Percentiles rank a stretch among this genome's conserved stretches.
Evolutionary conservation across 2,797 vertebrate species (phyloP).

Genomic region (Streptopelia turtur): DNA sequence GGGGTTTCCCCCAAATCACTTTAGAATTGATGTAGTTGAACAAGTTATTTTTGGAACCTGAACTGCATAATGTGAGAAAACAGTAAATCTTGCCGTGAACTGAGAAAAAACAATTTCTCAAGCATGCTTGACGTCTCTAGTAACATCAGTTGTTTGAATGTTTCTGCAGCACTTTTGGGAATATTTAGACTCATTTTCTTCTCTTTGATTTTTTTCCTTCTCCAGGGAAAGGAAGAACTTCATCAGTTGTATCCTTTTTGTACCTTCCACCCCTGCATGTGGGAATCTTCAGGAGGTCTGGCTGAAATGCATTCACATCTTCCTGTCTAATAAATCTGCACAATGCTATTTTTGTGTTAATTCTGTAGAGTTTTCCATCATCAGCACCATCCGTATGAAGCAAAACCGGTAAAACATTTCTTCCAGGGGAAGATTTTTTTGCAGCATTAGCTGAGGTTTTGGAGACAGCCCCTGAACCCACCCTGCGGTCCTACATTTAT

Average conservation of each 20-base stretch:
- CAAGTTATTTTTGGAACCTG: not conserved
- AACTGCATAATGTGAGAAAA: not conserved
- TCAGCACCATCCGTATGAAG: not conserved
- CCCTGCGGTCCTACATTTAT: fast-evolving
- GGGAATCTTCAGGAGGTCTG: not conserved
- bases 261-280: not conserved
- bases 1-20: not conserved
- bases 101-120: not conserved
- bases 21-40: not conserved
- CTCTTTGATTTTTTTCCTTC: slow-evolving; percentile 6
- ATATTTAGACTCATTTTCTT: not conserved
- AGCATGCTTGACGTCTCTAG: not conserved
- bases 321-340: not conserved
- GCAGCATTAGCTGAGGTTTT: not conserved
- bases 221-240: slow-evolving; percentile 48
- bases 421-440: not conserved
- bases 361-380: not conserved
- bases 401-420: not conserved
- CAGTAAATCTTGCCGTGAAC: not conserved
- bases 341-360: not conserved
- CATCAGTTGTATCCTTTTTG: slow-evolving; percentile 72
- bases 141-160: not conserved
- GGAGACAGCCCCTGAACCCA: not conserved
- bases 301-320: not conserved
- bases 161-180: not conserved